Evolutionary conservation across 2,113 vertebrate genomes (phyloP).

Genomic region (Odocoileus virginianus): DNA sequence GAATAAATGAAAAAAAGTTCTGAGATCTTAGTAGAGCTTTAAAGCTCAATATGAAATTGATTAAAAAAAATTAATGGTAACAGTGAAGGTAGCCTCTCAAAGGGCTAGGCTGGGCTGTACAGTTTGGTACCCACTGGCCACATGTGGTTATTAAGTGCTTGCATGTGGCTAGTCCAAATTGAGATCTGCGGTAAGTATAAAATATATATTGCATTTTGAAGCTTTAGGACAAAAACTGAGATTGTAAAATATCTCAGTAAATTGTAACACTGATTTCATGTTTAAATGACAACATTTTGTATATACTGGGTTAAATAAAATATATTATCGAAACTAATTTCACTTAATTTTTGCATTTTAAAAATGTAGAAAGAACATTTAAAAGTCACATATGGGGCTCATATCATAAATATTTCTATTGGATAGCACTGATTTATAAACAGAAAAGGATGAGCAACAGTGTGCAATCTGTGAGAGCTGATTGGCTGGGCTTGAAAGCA

Average conservation of each 20-base stretch:
- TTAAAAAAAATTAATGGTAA: not conserved
- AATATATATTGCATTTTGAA: not conserved
- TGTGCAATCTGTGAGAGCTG: not conserved
- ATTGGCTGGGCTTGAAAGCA: not conserved
- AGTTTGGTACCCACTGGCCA: not conserved
- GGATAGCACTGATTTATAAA: not conserved
- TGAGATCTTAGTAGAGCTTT: not conserved
- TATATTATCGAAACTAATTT: not conserved
- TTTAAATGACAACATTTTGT: slow-evolving; percentile 5
- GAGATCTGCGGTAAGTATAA: not conserved
- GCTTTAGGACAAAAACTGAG: not conserved
- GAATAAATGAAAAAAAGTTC: not conserved
- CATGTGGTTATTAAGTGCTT: not conserved
- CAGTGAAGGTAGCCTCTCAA: not conserved
- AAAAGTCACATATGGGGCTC: not conserved
- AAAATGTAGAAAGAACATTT: not conserved
- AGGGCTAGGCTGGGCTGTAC: not conserved
- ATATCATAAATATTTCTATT: not conserved
- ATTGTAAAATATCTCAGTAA: not conserved
- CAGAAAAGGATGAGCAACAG: not conserved
- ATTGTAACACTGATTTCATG: slow-evolving; percentile 1
- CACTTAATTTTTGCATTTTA: slow-evolving; percentile 23
- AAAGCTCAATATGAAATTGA: not conserved
- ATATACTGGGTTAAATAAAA: slow-evolving; percentile 34
- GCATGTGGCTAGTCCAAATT: not conserved